A percentile compares a stretch with the other conserved stretches of the same genome.
These are phyloP conservation scores for Thereva unica DNA, from an alignment of 2,888 invertebrate species.

Conservation along the genomic window DNA sequence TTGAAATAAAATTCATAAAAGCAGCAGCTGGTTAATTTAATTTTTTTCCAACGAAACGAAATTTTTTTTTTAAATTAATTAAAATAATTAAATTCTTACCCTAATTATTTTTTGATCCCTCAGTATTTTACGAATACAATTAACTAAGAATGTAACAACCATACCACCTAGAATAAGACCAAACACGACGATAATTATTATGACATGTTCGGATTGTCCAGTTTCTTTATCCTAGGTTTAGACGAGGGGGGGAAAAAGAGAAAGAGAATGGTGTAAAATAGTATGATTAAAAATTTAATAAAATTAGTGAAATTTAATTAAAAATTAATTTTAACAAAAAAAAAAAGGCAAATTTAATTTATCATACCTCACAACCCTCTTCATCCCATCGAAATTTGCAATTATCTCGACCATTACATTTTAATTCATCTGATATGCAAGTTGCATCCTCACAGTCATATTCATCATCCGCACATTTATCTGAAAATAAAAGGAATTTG, in stretches of 20 bases:
- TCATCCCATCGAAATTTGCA: constrained; percentile 86
- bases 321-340: too few species aligned
- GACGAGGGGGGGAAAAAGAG: too few species aligned
- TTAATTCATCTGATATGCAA: constrained; percentile 72
- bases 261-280: too few species aligned
- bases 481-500: constrained; percentile 2
- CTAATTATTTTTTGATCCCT: constrained; percentile 85
- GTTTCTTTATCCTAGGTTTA: constrained; percentile 47
- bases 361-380: constrained; percentile 60
- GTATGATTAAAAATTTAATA: too few species aligned
- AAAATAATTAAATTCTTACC: constrained; percentile 61
- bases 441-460: constrained; percentile 87
- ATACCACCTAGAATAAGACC: constrained; percentile 84
- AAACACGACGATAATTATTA: constrained; percentile 86
- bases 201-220: constrained; percentile 70
- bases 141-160: constrained; percentile 86
- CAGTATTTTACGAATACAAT: constrained; percentile 82
- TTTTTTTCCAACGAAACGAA: not conserved
- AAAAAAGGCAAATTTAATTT: too few species aligned
- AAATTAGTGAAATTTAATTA: too few species aligned
- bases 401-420: constrained; percentile 75
- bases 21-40: not conserved
- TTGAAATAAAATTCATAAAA: not conserved
- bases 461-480: constrained; percentile 62
- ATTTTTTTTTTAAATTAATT: not conserved